phyloP scores from a whole-genome alignment of 92 coral and sea anemone genomes.

The Metridium senile region DNA sequence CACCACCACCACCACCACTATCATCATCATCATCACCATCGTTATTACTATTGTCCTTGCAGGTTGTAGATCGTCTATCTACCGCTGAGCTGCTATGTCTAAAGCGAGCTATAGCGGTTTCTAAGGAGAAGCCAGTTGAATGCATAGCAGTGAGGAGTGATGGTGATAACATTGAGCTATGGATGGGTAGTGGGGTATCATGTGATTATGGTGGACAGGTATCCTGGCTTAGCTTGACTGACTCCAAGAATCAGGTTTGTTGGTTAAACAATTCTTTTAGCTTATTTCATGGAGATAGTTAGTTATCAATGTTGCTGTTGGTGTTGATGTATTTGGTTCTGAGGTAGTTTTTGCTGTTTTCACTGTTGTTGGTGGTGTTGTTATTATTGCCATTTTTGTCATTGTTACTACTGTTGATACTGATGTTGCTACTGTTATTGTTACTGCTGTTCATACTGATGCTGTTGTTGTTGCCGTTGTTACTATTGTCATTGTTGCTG shows the following conservation, averaged over 20 bases:
- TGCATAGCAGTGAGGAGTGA: conserved; percentile 87
- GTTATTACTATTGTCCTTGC: background rate
- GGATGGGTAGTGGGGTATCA: conserved; percentile 95
- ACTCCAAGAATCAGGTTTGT: conserved; percentile 73
- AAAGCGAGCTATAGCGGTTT: conserved; percentile 89
- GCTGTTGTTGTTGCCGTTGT: no score
- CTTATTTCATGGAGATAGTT: no score
- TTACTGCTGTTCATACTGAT: no score
- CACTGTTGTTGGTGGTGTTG: no score
- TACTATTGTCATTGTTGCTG: no score
- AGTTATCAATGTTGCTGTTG: no score
- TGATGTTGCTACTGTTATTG: no score
- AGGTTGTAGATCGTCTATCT: conserved; percentile 90
- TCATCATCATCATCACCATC: background rate
- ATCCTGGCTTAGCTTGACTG: conserved; percentile 81
- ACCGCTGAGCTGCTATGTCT: conserved; percentile 86
- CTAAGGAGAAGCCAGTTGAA: conserved; percentile 92
- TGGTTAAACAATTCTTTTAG: no score
- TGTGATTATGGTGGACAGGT: conserved; percentile 71
- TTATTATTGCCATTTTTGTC: no score
- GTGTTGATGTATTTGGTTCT: no score
- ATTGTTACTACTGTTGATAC: no score
- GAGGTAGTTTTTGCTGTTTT: no score
- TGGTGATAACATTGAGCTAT: conserved; percentile 70
- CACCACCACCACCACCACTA: background rate